Evolutionary conservation across 2,113 vertebrate genomes (phyloP).

Genomic region (Peromyscus leucopus): DNA sequence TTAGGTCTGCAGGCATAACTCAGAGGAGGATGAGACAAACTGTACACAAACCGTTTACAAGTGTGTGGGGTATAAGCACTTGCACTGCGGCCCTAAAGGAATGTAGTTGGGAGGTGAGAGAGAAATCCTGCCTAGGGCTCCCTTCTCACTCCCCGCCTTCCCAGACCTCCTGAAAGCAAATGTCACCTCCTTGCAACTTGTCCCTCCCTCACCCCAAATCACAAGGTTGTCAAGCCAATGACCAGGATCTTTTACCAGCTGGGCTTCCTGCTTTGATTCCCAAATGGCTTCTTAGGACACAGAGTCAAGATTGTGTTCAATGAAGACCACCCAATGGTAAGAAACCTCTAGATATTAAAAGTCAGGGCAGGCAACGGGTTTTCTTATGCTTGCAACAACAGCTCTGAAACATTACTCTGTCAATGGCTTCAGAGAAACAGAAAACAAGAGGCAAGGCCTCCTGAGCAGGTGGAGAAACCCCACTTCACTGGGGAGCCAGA

Average conservation of each 20-base stretch:
- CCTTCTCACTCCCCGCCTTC: slow-evolving; percentile 7
- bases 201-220: background rate
- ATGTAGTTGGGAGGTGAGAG: background rate
- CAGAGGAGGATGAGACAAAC: slow-evolving; percentile 4
- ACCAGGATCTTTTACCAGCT: background rate
- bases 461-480: background rate
- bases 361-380: slow-evolving; percentile 62
- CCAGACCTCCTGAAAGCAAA: slow-evolving; percentile 40
- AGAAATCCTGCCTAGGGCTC: slow-evolving; percentile 6
- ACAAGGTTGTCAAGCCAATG: slow-evolving; percentile 4
- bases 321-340: slow-evolving; percentile 71
- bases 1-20: background rate
- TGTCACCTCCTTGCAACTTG: background rate
- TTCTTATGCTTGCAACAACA: slow-evolving; percentile 48
- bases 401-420: slow-evolving; percentile 28
- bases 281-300: slow-evolving; percentile 50
- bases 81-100: slow-evolving; percentile 31
- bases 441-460: background rate
- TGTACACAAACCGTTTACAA: background rate
- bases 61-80: background rate
- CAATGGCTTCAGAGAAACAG: slow-evolving; percentile 30
- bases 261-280: slow-evolving; percentile 43
- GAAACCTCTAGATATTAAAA: slow-evolving; percentile 52
- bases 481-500: background rate
- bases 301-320: slow-evolving; percentile 67